A percentile compares a stretch with the other conserved stretches of the same genome.
Evolutionary conservation across 2,888 invertebrate species (phyloP).

Genomic region (Pachydiplax longipennis): DNA sequence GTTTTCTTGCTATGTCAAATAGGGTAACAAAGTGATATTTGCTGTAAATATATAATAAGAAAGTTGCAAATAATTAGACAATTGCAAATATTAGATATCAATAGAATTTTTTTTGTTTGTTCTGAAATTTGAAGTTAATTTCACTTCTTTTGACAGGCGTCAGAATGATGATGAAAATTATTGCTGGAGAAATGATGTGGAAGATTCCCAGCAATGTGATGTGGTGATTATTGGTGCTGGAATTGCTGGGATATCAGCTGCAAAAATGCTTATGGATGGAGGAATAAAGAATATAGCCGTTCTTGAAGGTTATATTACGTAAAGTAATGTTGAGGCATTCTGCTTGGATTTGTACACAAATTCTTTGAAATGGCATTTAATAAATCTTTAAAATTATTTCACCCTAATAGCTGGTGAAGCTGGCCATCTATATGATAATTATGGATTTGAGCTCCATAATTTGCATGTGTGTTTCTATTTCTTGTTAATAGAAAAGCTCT

Average conservation of each 20-base stretch:
- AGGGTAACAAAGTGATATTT: too few relatives aligned
- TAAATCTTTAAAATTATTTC: too few relatives aligned
- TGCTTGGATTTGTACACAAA: slow-evolving; percentile 8
- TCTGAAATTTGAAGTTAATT: slow-evolving; percentile 53
- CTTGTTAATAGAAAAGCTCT: too few relatives aligned
- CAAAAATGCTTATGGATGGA: slow-evolving; percentile 60
- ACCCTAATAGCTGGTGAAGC: too few relatives aligned
- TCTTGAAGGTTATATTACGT: slow-evolving; percentile 61
- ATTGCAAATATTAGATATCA: too few relatives aligned
- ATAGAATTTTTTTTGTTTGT: too few relatives aligned
- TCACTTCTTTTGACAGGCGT: slow-evolving; percentile 37
- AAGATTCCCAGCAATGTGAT: slow-evolving; percentile 52
- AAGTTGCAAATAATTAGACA: too few relatives aligned
- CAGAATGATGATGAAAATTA: slow-evolving; percentile 46
- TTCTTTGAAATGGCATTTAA: not conserved
- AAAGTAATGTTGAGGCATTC: slow-evolving; percentile 34
- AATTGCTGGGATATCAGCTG: slow-evolving; percentile 68
- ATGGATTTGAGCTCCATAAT: too few relatives aligned
- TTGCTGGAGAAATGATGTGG: slow-evolving; percentile 47
- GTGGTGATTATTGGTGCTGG: slow-evolving; percentile 69
- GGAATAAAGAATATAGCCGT: slow-evolving; percentile 63
- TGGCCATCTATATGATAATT: too few relatives aligned
- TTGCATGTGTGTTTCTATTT: too few relatives aligned
- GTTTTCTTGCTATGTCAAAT: too few relatives aligned
- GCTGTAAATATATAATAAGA: too few relatives aligned